Evolutionary conservation across 2,113 vertebrate species (phyloP).

Genomic region (Corydoras maculifer): DNA sequence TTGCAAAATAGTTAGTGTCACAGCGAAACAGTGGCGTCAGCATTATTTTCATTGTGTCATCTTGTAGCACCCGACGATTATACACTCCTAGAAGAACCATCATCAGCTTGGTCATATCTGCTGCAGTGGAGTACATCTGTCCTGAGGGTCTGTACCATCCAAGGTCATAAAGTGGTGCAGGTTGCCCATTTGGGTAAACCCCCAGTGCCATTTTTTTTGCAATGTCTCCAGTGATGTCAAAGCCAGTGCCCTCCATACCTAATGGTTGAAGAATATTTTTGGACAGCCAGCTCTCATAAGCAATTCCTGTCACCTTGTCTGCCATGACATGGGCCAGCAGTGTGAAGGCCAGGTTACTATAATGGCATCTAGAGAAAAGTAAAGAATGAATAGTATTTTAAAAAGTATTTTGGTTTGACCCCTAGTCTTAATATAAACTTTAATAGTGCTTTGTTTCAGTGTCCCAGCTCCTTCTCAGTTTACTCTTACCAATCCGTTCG

Average conservation of each 20-base stretch:
- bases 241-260: constrained; percentile 82
- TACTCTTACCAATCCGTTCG: too few species aligned
- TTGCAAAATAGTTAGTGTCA: constrained; percentile 75
- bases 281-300: constrained; percentile 80
- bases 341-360: constrained; percentile 88
- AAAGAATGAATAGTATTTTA: constrained; percentile 17
- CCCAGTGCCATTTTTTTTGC: constrained; percentile 74
- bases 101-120: constrained; percentile 81
- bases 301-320: constrained; percentile 56
- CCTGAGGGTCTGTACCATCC: constrained; percentile 89
- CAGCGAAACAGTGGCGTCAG: constrained; percentile 74
- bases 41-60: constrained; percentile 77
- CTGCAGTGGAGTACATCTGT: constrained; percentile 85
- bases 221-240: constrained; percentile 64
- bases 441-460: too few species aligned
- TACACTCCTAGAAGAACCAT: constrained; percentile 73
- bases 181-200: constrained; percentile 71
- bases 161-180: constrained; percentile 78
- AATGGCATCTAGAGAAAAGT: constrained; percentile 75
- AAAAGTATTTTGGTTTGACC: neutral
- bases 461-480: too few species aligned
- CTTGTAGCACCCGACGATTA: constrained; percentile 59
- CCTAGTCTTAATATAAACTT: neutral
- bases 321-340: constrained; percentile 79
- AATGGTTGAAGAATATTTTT: constrained; percentile 75